A percentile compares a stretch with the other conserved stretches of the same genome.
These are phyloP conservation scores for Peromyscus leucopus DNA, from an alignment of 2,113 vertebrate genomes.

Conservation along the genomic window DNA sequence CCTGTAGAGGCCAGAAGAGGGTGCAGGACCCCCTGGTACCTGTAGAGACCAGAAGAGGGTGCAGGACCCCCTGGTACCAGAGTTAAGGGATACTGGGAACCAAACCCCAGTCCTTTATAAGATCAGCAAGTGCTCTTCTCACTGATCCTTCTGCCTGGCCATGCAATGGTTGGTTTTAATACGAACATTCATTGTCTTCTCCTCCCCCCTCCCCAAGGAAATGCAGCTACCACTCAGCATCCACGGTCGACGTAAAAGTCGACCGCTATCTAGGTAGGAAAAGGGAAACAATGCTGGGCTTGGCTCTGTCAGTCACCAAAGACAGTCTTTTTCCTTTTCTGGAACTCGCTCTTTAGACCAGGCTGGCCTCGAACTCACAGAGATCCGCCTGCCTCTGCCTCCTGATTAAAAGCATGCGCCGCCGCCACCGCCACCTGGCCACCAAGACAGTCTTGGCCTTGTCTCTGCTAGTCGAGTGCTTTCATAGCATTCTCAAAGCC, in stretches of 20 bases:
- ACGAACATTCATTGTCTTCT: neutral
- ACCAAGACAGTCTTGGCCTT: neutral
- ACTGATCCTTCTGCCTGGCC: neutral
- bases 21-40: too few species aligned
- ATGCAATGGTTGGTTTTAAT: neutral
- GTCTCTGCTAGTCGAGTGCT: neutral
- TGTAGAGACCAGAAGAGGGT: too few species aligned
- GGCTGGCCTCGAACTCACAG: too few species aligned
- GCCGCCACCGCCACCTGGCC: too few species aligned
- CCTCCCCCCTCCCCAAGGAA: neutral
- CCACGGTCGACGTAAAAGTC: fast-evolving
- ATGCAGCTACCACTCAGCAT: neutral
- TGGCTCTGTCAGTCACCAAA: neutral
- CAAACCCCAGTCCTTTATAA: neutral
- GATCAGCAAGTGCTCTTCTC: neutral
- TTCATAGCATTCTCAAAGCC: neutral
- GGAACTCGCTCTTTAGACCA: too few species aligned
- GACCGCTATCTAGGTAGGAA: neutral
- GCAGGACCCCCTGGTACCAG: too few species aligned
- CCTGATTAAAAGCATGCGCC: too few species aligned
- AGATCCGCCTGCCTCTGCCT: too few species aligned
- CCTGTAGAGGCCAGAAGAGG: neutral
- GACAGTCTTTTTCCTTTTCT: neutral
- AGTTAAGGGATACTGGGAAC: neutral
- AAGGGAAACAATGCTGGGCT: neutral